A percentile compares a stretch with the other conserved stretches of the same genome.
These are phyloP conservation scores for Anthopleura xanthogrammica DNA, from an alignment of 92 coral and sea anemone genomes.

Conservation along the genomic window DNA sequence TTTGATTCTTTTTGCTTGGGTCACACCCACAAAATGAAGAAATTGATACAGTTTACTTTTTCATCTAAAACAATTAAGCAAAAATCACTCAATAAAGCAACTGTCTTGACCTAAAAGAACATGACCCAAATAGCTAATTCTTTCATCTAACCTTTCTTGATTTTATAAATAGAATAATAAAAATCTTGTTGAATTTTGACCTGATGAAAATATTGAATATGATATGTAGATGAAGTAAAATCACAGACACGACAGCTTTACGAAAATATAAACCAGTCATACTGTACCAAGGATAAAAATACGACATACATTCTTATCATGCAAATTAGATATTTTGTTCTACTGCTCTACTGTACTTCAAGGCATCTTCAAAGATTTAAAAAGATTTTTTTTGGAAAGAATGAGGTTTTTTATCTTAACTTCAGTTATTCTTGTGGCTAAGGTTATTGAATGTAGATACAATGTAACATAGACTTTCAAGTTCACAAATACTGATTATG, in stretches of 20 bases:
- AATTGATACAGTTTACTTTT: neutral
- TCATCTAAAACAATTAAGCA: neutral
- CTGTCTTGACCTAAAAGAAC: neutral
- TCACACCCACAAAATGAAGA: neutral
- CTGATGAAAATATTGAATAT: neutral
- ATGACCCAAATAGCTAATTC: neutral
- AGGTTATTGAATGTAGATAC: neutral
- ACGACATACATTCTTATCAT: neutral
- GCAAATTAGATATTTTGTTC: neutral
- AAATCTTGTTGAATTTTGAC: neutral
- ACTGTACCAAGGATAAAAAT: neutral
- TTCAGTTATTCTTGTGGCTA: neutral
- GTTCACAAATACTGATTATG: no score
- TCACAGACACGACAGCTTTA: neutral
- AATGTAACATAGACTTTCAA: neutral
- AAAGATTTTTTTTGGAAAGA: neutral
- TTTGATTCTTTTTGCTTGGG: neutral
- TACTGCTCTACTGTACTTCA: neutral
- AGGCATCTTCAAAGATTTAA: neutral
- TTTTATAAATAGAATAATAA: neutral
- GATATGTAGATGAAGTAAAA: neutral
- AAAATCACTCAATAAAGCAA: neutral
- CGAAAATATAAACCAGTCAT: neutral
- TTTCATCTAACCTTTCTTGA: neutral
- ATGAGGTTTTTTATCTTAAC: neutral